Conservation (phyloP, 2,888 invertebrate species). For the Pseudococcus longispinus region DNA sequence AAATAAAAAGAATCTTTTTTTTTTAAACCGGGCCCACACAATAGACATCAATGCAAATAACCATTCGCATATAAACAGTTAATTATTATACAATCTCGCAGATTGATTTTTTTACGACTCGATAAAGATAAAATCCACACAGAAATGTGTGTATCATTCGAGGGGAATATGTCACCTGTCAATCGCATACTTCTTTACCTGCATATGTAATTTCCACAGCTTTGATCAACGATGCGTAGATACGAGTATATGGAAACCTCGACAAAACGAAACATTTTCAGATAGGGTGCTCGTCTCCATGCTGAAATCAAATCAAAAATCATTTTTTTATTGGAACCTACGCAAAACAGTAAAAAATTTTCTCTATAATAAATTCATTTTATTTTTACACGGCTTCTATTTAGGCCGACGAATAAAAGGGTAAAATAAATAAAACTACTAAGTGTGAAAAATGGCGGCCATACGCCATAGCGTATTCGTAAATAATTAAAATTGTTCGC, state of each 20-base stretch:
- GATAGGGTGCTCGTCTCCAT: not conserved
- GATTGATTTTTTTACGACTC: not conserved
- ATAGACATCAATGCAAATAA: not conserved
- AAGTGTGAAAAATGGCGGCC: slow-evolving; percentile 52
- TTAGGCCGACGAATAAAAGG: not conserved
- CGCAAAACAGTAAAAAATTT: not conserved
- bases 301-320: not conserved
- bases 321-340: not conserved
- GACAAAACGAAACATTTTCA: not conserved
- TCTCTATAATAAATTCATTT: not conserved
- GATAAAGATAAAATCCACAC: not conserved
- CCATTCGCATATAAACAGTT: not conserved
- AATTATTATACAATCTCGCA: not conserved
- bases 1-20: not conserved
- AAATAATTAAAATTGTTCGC: slow-evolving; percentile 47
- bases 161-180: slow-evolving; percentile 28
- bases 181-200: slow-evolving; percentile 4
- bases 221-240: not conserved
- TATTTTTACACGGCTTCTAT: not conserved
- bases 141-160: not conserved
- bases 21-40: not conserved
- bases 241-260: not conserved
- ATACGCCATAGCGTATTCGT: slow-evolving; percentile 48
- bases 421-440: slow-evolving; percentile 37
- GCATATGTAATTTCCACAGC: not conserved